A percentile compares a stretch with the other conserved stretches of the same genome.
phyloP scores from a whole-genome alignment of 2,888 invertebrate species.

The Eucriotettix oculatus region DNA sequence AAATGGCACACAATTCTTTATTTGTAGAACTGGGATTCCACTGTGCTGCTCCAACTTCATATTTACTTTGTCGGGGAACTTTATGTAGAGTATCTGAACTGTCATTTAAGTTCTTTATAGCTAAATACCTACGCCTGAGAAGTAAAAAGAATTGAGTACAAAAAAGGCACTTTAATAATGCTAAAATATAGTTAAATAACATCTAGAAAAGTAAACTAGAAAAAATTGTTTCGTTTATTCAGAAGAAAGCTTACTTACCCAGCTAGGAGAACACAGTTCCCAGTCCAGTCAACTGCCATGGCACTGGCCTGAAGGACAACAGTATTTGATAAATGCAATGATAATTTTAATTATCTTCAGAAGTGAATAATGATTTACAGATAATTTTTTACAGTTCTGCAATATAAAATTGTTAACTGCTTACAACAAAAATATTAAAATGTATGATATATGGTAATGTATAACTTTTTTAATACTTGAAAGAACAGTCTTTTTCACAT shows the following conservation, averaged over 20 bases:
- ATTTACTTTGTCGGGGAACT: constrained; percentile 76
- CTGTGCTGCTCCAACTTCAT: constrained; percentile 82
- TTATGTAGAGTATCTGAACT: constrained; percentile 52
- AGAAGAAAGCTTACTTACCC: constrained; percentile 35
- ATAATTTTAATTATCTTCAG: neutral
- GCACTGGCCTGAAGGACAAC: constrained; percentile 55
- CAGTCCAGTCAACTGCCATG: constrained; percentile 80
- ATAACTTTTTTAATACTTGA: no score
- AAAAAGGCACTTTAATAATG: neutral
- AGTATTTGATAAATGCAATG: neutral
- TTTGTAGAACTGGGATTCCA: constrained; percentile 73
- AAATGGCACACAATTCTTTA: constrained; percentile 70
- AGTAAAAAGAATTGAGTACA: constrained; percentile 10
- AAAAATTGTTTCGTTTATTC: neutral
- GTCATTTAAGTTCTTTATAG: constrained; percentile 59
- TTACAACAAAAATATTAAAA: neutral
- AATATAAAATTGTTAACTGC: neutral
- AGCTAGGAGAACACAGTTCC: constrained; percentile 69
- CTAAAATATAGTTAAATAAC: neutral
- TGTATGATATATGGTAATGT: neutral
- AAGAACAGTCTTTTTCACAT: no score
- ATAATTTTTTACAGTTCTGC: neutral
- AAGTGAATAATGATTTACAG: neutral
- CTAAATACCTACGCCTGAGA: constrained; percentile 53
- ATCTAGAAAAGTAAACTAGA: neutral